Percentiles rank a stretch among this genome's conserved stretches.
Conservation (phyloP, 1,140 invertebrate genomes). For the Globodera ellingtonae region DNA sequence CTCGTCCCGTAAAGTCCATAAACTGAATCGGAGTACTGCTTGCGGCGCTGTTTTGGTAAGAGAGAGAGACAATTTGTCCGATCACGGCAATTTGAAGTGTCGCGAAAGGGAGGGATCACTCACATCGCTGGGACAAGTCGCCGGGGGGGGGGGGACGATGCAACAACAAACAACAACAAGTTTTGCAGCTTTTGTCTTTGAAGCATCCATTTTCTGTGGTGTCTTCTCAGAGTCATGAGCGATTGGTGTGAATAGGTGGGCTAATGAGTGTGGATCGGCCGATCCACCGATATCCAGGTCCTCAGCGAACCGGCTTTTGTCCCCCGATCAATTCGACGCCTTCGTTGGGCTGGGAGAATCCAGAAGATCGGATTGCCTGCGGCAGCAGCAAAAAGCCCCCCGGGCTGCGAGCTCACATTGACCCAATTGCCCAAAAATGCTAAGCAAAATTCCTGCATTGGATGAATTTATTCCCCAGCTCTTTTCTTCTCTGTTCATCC, state of each 20-base stretch:
- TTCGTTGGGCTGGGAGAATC: not conserved
- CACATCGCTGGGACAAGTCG: too few species aligned
- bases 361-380: not conserved
- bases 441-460: not conserved
- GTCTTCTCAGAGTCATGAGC: not conserved
- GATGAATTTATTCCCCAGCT: not conserved
- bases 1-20: too few species aligned
- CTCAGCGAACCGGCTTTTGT: not conserved
- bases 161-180: too few species aligned
- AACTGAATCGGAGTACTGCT: too few species aligned
- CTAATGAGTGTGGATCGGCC: not conserved
- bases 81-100: too few species aligned
- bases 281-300: not conserved
- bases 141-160: too few species aligned
- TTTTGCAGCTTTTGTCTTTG: too few species aligned
- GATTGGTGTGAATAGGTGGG: not conserved
- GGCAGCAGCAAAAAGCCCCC: not conserved
- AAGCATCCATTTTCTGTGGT: too few species aligned
- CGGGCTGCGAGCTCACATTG: not conserved
- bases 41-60: too few species aligned
- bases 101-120: too few species aligned
- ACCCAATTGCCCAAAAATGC: conserved; percentile 12
- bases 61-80: too few species aligned
- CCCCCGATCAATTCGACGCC: not conserved
- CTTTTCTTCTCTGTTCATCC: not conserved